Percentiles rank a stretch among this genome's conserved stretches.
Conservation (phyloP, 2,113 vertebrate species). For the Podiceps cristatus region DNA sequence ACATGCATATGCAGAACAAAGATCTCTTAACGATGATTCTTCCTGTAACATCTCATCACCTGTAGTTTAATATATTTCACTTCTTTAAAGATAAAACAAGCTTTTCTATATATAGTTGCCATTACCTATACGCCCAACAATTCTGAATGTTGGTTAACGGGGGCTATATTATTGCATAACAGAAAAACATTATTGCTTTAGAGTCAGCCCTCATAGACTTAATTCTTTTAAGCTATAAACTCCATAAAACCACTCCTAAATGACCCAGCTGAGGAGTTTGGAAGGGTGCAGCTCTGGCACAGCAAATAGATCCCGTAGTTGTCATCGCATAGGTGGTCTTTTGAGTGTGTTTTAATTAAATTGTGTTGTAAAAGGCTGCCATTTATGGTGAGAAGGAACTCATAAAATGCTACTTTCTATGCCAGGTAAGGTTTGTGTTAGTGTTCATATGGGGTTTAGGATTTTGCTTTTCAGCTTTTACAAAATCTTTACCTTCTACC, state of each 20-base stretch:
- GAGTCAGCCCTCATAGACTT: background rate
- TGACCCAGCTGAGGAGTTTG: background rate
- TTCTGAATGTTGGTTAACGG: background rate
- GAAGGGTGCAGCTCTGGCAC: background rate
- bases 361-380: conserved; percentile 54
- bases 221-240: background rate
- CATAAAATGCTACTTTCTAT: conserved; percentile 60
- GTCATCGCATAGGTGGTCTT: conserved; percentile 57
- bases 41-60: background rate
- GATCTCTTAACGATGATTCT: background rate
- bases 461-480: conserved; percentile 46
- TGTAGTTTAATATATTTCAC: background rate
- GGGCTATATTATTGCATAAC: background rate
- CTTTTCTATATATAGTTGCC: background rate
- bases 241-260: background rate
- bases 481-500: conserved; percentile 23
- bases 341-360: conserved; percentile 62
- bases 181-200: background rate
- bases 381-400: background rate
- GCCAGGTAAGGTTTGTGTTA: conserved; percentile 61
- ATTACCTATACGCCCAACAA: background rate
- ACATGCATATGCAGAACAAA: background rate
- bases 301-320: background rate
- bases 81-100: background rate
- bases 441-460: conserved; percentile 2